phyloP scores from a whole-genome alignment of 1,140 invertebrate species.

The Micrasema longulum region DNA sequence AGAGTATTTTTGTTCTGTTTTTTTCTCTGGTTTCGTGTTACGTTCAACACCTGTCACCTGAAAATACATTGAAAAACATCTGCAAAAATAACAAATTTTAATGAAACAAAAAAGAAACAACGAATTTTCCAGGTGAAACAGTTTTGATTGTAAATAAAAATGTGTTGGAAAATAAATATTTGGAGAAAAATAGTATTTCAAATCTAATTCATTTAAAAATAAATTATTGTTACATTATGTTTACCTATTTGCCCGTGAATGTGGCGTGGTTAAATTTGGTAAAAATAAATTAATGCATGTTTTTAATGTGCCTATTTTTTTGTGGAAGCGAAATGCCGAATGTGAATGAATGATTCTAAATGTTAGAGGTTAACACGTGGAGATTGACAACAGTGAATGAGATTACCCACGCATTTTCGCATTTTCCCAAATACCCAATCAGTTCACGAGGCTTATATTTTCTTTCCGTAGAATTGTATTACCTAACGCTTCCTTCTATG shows the following conservation, averaged over 20 bases:
- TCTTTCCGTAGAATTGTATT: neutral
- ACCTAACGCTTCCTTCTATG: too few relatives aligned
- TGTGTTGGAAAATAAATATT: too few relatives aligned
- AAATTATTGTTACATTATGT: too few relatives aligned
- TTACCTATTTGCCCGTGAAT: too few relatives aligned
- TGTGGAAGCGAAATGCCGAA: neutral
- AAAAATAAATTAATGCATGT: too few relatives aligned
- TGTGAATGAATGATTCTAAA: constrained; percentile 31
- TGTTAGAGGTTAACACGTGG: constrained; percentile 35
- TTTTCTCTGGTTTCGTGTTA: neutral
- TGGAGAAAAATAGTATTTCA: too few relatives aligned
- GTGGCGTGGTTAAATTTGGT: too few relatives aligned
- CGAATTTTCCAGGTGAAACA: too few relatives aligned
- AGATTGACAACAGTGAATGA: constrained; percentile 19
- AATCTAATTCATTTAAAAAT: too few relatives aligned
- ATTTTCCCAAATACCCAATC: constrained; percentile 3
- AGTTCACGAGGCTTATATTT: neutral
- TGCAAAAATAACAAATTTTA: neutral
- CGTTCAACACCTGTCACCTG: neutral
- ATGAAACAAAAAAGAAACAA: too few relatives aligned
- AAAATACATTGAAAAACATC: neutral
- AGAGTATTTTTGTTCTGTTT: neutral
- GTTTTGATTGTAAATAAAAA: too few relatives aligned
- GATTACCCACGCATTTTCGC: constrained; percentile 5
- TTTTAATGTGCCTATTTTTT: too few relatives aligned